A percentile compares a stretch with the other conserved stretches of the same genome.
Evolutionary conservation across 35 echinoderm and acorn worm species (phyloP).

Genomic region (Ophioderma brevispina): DNA sequence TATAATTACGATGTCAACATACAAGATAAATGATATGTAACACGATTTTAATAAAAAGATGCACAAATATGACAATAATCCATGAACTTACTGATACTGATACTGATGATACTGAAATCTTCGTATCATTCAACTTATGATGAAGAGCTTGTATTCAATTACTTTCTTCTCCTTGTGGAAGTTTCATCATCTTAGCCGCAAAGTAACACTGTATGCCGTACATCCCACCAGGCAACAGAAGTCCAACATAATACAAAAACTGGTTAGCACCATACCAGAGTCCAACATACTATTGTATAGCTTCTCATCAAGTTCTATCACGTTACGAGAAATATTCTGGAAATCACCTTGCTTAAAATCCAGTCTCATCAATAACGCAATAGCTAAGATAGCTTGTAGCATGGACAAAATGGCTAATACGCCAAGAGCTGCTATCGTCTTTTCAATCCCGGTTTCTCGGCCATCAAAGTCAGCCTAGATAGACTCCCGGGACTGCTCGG

Average conservation of each 20-base stretch:
- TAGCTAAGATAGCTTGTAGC: conserved; percentile 55
- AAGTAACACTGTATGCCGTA: conserved; percentile 80
- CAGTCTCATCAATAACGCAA: conserved; percentile 66
- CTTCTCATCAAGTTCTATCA: conserved; percentile 48
- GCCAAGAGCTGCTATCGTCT: conserved; percentile 61
- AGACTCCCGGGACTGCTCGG: conserved; percentile 21
- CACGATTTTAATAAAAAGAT: too few species aligned
- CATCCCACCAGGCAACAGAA: conserved; percentile 82
- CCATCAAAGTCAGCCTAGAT: conserved; percentile 48
- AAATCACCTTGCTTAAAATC: conserved; percentile 58
- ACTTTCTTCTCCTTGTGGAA: conserved; percentile 96
- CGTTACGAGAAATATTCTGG: conserved; percentile 8
- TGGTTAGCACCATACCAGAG: conserved; percentile 71
- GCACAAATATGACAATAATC: too few species aligned
- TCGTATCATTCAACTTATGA: too few species aligned
- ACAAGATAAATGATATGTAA: too few species aligned
- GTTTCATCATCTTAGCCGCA: conserved; percentile 91
- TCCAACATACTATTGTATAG: conserved; percentile 51
- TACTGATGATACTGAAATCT: too few species aligned
- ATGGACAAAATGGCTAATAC: conserved; percentile 66
- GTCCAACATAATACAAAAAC: conserved; percentile 84
- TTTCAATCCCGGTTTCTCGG: conserved; percentile 60
- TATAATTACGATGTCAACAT: too few species aligned
- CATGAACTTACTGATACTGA: too few species aligned
- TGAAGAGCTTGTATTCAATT: background rate